Percentiles rank a stretch among this genome's conserved stretches.
These are phyloP conservation scores for Tubulanus polymorphus DNA, from an alignment of 2,888 invertebrate species.

Conservation along the genomic window DNA sequence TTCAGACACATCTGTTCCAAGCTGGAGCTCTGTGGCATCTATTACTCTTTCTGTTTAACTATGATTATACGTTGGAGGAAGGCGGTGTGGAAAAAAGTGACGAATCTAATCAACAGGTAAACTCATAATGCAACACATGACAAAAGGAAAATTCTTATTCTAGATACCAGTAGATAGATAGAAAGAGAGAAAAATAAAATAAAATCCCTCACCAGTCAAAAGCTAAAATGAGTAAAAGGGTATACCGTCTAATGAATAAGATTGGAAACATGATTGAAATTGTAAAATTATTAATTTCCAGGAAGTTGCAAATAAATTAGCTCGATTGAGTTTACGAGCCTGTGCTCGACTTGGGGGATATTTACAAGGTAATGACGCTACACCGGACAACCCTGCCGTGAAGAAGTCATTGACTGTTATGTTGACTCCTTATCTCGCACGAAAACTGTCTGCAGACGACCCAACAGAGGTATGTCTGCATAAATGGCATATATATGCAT, in stretches of 20 bases:
- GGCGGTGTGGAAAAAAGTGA: conserved; percentile 84
- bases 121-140: conserved; percentile 5
- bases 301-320: conserved; percentile 88
- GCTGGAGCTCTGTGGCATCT: conserved; percentile 86
- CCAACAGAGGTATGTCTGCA: conserved; percentile 69
- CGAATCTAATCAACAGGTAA: conserved; percentile 73
- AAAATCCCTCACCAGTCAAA: too few species aligned
- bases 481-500: too few species aligned
- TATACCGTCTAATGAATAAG: too few species aligned
- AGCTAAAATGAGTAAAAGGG: too few species aligned
- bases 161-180: background rate
- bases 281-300: too few species aligned
- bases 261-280: too few species aligned
- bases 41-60: conserved; percentile 82
- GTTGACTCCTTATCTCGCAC: conserved; percentile 82
- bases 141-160: background rate
- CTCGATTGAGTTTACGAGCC: conserved; percentile 79
- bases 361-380: conserved; percentile 35
- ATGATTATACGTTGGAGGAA: conserved; percentile 96
- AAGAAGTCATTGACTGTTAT: conserved; percentile 64
- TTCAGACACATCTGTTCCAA: conserved; percentile 64
- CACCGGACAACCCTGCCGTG: conserved; percentile 64
- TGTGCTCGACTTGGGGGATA: conserved; percentile 75
- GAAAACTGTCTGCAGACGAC: conserved; percentile 68
- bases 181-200: background rate